Evolutionary conservation across 2,113 vertebrate genomes (phyloP).

Genomic region (Tichodroma muraria): DNA sequence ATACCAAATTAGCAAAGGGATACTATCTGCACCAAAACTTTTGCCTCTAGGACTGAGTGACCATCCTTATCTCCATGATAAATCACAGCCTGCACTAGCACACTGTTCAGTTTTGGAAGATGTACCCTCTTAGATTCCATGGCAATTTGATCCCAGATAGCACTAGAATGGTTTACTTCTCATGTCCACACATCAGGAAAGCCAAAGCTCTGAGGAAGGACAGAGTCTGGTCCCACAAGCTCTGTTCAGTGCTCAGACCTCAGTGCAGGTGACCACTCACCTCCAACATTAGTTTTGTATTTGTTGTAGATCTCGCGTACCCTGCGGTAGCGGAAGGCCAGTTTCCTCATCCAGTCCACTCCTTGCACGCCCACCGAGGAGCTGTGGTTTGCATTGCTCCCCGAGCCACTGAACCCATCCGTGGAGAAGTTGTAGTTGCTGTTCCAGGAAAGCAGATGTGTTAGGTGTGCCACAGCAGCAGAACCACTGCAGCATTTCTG

Average conservation of each 20-base stretch:
- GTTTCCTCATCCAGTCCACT: constrained; percentile 97
- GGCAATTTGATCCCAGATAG: neutral
- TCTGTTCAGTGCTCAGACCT: neutral
- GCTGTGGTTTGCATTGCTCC: constrained; percentile 73
- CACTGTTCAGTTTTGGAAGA: neutral
- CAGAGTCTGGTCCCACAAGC: neutral
- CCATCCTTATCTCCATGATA: fast-evolving
- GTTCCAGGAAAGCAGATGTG: neutral
- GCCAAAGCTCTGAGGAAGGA: neutral
- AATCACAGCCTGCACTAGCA: neutral
- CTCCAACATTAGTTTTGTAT: constrained; percentile 87
- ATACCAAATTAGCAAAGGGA: neutral
- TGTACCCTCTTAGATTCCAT: fast-evolving
- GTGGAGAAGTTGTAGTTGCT: constrained; percentile 95
- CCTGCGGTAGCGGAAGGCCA: constrained; percentile 94
- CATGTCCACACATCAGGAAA: neutral
- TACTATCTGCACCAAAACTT: neutral
- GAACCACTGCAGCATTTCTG: neutral
- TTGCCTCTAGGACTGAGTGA: neutral
- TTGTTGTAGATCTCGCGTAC: constrained; percentile 94
- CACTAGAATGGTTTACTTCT: neutral
- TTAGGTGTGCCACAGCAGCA: neutral
- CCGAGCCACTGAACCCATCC: constrained; percentile 89
- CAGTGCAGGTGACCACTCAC: constrained; percentile 65
- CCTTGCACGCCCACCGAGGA: constrained; percentile 84